Base-by-base conservation (phyloP, 2,113 vertebrate species). In the Ascaphus truei region DNA sequence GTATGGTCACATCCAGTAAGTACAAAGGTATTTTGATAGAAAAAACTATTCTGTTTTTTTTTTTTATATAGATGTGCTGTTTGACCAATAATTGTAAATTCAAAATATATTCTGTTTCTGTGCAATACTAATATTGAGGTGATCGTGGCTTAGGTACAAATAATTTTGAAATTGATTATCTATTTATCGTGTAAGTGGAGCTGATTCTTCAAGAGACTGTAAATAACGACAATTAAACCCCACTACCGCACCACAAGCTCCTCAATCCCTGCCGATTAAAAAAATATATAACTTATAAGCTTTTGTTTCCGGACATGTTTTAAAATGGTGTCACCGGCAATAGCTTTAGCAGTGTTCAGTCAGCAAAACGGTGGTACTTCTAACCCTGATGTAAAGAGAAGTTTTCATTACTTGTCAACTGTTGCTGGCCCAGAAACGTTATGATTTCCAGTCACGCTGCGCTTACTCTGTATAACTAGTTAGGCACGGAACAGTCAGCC, bases 361-460 rank as follows among this genome's bases (percentile, higher is more conserved):
- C 80, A 81, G 81, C 77, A 80, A 71, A 82, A 81, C 76, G 45
- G 43, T 71, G 78, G 75, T 77, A 60, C 75, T 83, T 80, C 77
- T 79, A 76, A 69, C 59, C 52, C 69, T 63, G 43, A 71, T 71
- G 62, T 61, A 55, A 34, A 43, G 37, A 63, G 43, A 63, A 6
- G 30, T 50, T 33, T 27, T 34, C 29, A 7, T 45, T 15, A 33
- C 18, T 45, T 31, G 41, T 48, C 60, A 62, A 25, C 12, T 22
- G 15, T 29, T 50, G 47, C 43, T 63, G n/a, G 45, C 61, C 27
- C 7, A 31, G 20, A 50, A 47, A 34, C 20, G 7, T 63, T 50
- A 63, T 26, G 57, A 41, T 18, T 60, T 60, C n/a, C 36, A 43
- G 37, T 60, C 36, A 43, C 36, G 43, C n/a, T n/a, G n/a, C n/a